Evolutionary conservation across 2,113 vertebrate species (phyloP).

Genomic region (Calidris pugnax): DNA sequence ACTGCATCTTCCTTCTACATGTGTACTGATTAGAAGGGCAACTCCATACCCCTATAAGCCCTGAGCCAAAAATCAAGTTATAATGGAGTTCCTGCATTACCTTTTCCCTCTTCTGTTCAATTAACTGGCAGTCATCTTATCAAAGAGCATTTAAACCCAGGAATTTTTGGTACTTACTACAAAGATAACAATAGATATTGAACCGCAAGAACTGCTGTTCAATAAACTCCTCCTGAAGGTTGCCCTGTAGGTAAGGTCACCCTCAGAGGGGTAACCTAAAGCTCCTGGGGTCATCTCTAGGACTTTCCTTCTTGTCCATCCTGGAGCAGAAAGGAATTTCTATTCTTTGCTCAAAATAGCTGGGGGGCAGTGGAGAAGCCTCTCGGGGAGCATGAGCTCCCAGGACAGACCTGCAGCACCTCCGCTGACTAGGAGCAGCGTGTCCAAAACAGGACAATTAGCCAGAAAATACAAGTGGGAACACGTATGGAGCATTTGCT

Average conservation of each 20-base stretch:
- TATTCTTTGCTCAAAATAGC: not conserved
- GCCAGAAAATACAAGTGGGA: not conserved
- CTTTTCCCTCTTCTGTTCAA: not conserved
- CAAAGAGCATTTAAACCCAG: slow-evolving; percentile 10
- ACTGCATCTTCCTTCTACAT: not conserved
- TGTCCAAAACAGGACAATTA: not conserved
- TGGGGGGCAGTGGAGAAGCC: not conserved
- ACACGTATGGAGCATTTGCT: not conserved
- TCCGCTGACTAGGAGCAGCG: not conserved
- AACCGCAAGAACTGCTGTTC: not conserved
- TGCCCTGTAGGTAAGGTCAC: too few species aligned
- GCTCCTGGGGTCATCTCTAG: not conserved
- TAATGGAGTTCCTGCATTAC: not conserved
- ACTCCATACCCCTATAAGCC: not conserved
- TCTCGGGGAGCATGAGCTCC: not conserved
- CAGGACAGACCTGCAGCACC: not conserved
- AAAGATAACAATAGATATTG: not conserved
- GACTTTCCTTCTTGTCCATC: not conserved
- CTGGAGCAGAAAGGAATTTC: not conserved
- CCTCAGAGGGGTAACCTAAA: not conserved
- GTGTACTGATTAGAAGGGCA: not conserved
- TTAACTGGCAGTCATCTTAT: not conserved
- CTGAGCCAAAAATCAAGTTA: not conserved
- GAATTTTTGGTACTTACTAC: not conserved
- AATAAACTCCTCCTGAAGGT: not conserved